Percentiles rank a stretch among this genome's conserved stretches.
phyloP scores from a whole-genome alignment of 1,140 invertebrate genomes.

The Dryas iulia region DNA sequence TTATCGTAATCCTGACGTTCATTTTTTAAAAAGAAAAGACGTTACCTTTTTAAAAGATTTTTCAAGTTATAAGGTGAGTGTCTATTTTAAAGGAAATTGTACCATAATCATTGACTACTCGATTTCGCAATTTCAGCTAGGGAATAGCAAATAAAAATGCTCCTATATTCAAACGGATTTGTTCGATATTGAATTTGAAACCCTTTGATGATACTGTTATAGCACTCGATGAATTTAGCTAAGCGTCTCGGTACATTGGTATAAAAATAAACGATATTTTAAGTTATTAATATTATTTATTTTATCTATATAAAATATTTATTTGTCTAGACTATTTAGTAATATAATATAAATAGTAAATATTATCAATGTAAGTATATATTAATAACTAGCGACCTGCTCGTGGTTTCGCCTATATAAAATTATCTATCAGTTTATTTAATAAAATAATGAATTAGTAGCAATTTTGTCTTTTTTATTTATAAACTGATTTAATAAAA shows the following conservation, averaged over 20 bases:
- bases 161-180: slow-evolving; percentile 51
- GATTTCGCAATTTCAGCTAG: slow-evolving; percentile 42
- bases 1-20: too few relatives aligned
- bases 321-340: slow-evolving; percentile 2
- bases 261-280: slow-evolving; percentile 17
- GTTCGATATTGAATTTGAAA: slow-evolving; percentile 57
- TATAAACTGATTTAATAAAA: too few relatives aligned
- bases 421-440: too few relatives aligned
- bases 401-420: too few relatives aligned
- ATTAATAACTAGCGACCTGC: too few relatives aligned
- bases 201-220: slow-evolving; percentile 56
- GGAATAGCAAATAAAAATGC: slow-evolving; percentile 59
- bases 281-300: slow-evolving; percentile 7
- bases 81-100: slow-evolving; percentile 58
- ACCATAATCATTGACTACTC: slow-evolving; percentile 48
- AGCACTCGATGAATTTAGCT: slow-evolving; percentile 45
- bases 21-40: too few relatives aligned
- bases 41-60: too few relatives aligned
- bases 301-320: background rate
- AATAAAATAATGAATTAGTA: too few relatives aligned
- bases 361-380: too few relatives aligned
- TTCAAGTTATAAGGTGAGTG: too few relatives aligned
- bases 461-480: too few relatives aligned
- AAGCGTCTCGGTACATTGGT: slow-evolving; percentile 26
- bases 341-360: background rate